A percentile compares a stretch with the other conserved stretches of the same genome.
phyloP scores from a whole-genome alignment of 1,140 invertebrate genomes.

The Pissodes strobi region DNA sequence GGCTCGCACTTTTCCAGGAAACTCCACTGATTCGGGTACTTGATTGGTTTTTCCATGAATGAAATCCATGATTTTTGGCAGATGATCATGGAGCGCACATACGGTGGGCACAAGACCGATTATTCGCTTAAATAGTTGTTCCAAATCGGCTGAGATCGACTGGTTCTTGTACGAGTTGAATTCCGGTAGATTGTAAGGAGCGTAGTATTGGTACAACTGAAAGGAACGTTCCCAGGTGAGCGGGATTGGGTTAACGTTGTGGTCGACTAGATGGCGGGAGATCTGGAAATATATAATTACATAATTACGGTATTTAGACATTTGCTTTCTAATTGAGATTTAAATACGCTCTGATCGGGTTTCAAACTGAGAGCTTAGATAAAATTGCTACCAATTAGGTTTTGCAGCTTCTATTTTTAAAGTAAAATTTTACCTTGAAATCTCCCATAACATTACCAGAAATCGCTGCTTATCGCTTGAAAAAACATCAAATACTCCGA shows the following conservation, averaged over 20 bases:
- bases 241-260: conserved; percentile 71
- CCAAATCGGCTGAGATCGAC: conserved; percentile 76
- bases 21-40: conserved; percentile 57
- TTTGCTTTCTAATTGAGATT: too few species aligned
- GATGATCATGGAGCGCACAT: conserved; percentile 64
- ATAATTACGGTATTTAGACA: background rate
- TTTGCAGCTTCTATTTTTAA: too few species aligned
- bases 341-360: too few species aligned
- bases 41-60: conserved; percentile 65
- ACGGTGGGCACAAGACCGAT: conserved; percentile 71
- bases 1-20: conserved; percentile 57
- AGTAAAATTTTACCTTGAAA: too few species aligned
- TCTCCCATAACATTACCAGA: too few species aligned
- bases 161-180: conserved; percentile 77
- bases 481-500: too few species aligned
- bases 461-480: too few species aligned
- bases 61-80: conserved; percentile 67
- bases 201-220: conserved; percentile 83
- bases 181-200: conserved; percentile 77
- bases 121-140: conserved; percentile 77
- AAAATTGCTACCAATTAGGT: too few species aligned
- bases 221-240: conserved; percentile 79
- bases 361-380: too few species aligned
- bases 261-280: conserved; percentile 75
- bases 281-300: conserved; percentile 37